These are phyloP conservation scores for Clarias gariepinus DNA, from an alignment of 2,113 vertebrate genomes.

Conservation along the genomic window DNA sequence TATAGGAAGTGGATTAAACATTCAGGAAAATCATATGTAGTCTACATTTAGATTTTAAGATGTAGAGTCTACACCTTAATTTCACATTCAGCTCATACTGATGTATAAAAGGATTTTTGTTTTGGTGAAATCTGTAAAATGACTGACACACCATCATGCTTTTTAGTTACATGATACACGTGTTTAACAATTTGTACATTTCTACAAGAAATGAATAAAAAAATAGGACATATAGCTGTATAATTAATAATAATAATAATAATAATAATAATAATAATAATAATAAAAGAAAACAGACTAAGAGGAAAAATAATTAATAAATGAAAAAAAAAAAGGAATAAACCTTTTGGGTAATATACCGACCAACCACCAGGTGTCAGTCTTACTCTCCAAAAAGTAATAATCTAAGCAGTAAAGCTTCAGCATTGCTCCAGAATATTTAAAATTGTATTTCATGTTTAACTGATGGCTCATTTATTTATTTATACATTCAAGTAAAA, in stretches of 20 bases:
- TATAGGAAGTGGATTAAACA: neutral
- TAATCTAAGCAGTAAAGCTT: neutral
- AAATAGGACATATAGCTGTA: neutral
- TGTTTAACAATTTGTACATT: neutral
- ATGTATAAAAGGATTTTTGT: neutral
- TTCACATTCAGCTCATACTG: neutral
- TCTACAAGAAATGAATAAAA: neutral
- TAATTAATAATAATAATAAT: neutral
- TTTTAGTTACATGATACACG: neutral
- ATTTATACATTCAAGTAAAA: no score
- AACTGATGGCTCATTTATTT: neutral
- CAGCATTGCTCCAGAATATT: neutral
- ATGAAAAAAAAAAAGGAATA: neutral
- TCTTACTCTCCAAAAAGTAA: conserved; percentile 12
- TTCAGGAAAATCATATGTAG: neutral
- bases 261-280: neutral
- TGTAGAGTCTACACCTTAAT: no score
- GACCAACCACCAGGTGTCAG: conserved; percentile 59
- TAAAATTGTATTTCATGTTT: neutral
- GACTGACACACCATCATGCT: neutral
- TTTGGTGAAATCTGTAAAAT: neutral
- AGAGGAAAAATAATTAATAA: neutral
- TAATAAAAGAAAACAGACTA: neutral
- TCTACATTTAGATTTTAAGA: no score
- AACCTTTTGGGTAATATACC: neutral